Evolutionary conservation across 2,797 vertebrate species (phyloP).

Genomic region (Loriculus beryllinus): DNA sequence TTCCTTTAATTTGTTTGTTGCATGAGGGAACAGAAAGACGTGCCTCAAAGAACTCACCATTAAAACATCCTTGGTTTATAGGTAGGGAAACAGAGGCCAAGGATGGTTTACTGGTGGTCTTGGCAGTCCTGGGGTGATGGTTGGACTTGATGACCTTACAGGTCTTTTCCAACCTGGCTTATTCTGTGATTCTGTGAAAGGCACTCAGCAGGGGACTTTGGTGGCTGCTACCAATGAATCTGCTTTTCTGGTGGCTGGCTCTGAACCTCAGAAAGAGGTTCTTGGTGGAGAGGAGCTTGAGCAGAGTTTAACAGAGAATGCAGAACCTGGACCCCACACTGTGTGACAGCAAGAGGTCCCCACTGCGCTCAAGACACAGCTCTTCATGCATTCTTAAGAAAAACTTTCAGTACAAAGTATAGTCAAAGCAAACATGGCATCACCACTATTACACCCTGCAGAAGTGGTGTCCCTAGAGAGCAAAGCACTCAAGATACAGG

Average conservation of each 20-base stretch:
- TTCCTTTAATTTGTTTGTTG: neutral
- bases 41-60: neutral
- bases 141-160: no score
- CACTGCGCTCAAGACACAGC: neutral
- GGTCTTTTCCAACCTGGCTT: no score
- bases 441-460: neutral
- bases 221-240: neutral
- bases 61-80: neutral
- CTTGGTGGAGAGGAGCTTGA: neutral
- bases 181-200: no score
- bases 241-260: neutral
- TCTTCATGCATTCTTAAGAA: neutral
- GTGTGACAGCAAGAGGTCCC: neutral
- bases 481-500: neutral
- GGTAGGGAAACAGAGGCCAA: neutral
- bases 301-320: neutral
- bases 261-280: neutral
- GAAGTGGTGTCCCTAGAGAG: neutral
- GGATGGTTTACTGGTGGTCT: no score
- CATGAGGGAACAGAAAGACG: neutral
- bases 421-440: neutral
- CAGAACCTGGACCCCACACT: neutral
- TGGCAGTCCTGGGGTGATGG: no score
- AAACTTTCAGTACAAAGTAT: neutral
- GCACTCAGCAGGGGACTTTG: neutral